These are phyloP conservation scores for Hepsetus odoe DNA, from an alignment of 2,113 vertebrate species.

Conservation along the genomic window DNA sequence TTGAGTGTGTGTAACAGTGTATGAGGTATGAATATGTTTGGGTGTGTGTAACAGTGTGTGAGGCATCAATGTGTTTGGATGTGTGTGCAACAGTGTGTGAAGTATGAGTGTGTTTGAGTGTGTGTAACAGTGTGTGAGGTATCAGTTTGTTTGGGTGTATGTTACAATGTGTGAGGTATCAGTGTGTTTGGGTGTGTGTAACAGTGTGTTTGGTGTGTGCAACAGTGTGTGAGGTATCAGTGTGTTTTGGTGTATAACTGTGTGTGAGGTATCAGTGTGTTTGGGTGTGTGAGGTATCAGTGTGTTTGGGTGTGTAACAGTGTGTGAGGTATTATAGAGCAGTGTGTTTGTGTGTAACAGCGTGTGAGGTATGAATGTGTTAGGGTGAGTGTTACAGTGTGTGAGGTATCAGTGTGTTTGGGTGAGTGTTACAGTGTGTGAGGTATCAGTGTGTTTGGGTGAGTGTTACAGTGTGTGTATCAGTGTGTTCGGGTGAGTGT, in stretches of 20 bases:
- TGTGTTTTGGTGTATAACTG: not conserved
- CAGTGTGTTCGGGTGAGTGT: not conserved
- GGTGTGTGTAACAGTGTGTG: too few species aligned
- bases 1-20: not conserved
- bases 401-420: not conserved
- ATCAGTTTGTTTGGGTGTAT: too few species aligned
- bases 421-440: not conserved
- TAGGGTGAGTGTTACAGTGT: not conserved
- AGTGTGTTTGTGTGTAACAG: not conserved
- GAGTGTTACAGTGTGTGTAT: not conserved
- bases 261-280: not conserved
- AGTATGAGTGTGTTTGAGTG: too few species aligned
- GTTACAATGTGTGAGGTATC: not conserved
- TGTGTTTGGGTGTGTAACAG: too few species aligned
- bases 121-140: too few species aligned
- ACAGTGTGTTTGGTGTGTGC: not conserved
- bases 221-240: not conserved
- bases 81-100: too few species aligned
- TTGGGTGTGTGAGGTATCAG: too few species aligned
- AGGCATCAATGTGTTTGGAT: too few species aligned
- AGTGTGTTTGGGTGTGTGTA: not conserved
- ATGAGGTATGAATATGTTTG: not conserved
- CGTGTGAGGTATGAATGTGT: not conserved
- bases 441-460: not conserved
- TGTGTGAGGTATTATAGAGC: too few species aligned